Conservation (phyloP, 1,140 invertebrate species). For the Littorina saxatilis region DNA sequence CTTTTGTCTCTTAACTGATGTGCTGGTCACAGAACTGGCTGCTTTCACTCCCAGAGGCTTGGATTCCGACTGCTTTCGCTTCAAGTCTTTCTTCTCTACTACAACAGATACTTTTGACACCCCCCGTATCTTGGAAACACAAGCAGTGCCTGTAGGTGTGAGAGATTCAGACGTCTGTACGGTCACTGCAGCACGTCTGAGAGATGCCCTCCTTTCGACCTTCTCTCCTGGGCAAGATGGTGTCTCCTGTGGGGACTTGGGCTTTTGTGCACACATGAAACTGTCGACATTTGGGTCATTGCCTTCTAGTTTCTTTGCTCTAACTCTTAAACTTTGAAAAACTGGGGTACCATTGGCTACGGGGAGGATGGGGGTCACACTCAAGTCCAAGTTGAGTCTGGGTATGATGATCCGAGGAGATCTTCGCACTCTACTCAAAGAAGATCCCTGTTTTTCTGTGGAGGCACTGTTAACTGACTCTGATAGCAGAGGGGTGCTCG, state of each 20-base stretch:
- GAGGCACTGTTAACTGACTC: not conserved
- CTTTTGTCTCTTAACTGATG: not conserved
- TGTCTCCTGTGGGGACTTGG: not conserved
- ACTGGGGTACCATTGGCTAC: not conserved
- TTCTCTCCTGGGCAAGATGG: not conserved
- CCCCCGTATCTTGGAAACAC: too few species aligned
- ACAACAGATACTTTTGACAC: not conserved
- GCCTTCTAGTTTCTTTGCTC: not conserved
- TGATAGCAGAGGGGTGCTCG: not conserved
- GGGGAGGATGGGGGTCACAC: slow-evolving; percentile 17
- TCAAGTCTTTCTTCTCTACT: not conserved
- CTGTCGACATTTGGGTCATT: too few species aligned
- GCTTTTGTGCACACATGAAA: too few species aligned
- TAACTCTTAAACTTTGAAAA: not conserved
- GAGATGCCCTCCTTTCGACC: not conserved
- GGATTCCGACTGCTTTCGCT: not conserved
- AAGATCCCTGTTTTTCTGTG: not conserved
- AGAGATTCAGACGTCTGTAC: not conserved
- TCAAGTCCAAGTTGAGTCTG: not conserved
- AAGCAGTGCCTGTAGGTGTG: not conserved
- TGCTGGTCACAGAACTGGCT: not conserved
- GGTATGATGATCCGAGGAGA: not conserved
- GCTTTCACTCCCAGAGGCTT: too few species aligned
- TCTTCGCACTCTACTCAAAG: not conserved
- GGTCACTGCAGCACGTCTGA: not conserved